A percentile compares a stretch with the other conserved stretches of the same genome.
phyloP scores from a whole-genome alignment of 2,113 vertebrate genomes.

The Ophthalmolycus amberensis region DNA sequence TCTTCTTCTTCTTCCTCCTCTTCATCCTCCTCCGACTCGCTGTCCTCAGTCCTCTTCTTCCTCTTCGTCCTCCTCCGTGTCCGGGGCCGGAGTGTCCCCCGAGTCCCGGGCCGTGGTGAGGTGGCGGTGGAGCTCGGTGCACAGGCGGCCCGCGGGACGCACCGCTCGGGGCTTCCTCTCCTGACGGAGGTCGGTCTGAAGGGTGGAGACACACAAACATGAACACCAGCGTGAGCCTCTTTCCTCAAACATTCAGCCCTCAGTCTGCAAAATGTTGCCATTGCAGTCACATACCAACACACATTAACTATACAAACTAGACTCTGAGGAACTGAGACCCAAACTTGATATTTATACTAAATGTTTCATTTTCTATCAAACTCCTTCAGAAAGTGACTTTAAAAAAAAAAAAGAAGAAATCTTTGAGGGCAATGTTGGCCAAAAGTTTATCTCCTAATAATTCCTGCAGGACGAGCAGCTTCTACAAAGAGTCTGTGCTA shows the following conservation, averaged over 20 bases:
- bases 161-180: conserved; percentile 83
- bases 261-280: background rate
- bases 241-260: no score
- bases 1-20: conserved; percentile 76
- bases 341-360: no score
- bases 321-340: no score
- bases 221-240: no score
- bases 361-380: no score
- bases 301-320: no score
- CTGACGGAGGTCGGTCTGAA: conserved; percentile 83
- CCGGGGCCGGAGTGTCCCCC: conserved; percentile 61
- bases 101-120: conserved; percentile 86
- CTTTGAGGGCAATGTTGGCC: no score
- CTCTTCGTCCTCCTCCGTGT: conserved; percentile 81
- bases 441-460: no score
- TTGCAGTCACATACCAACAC: background rate
- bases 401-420: no score
- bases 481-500: no score
- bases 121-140: conserved; percentile 94
- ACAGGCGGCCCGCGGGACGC: conserved; percentile 86
- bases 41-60: conserved; percentile 76
- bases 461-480: no score
- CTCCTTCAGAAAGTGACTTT: no score
- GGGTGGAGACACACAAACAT: conserved; percentile 8
- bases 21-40: conserved; percentile 82